Conservation (phyloP, 1,140 invertebrate species). For the Sarcophaga peregrina region DNA sequence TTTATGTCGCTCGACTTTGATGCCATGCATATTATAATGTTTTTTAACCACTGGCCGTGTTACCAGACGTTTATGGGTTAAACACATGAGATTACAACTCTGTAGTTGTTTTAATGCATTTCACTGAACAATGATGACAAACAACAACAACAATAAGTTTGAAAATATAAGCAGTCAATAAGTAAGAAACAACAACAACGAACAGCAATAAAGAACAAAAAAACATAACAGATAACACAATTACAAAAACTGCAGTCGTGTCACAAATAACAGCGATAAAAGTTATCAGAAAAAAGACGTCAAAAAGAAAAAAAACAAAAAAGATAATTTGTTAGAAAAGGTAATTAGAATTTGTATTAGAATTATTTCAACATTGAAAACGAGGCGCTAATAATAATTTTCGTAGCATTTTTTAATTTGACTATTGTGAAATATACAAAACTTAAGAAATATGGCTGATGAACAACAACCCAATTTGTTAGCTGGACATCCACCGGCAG, state of each 20-base stretch:
- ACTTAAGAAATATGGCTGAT: conserved; percentile 62
- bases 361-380: not conserved
- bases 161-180: no score
- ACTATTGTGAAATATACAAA: not conserved
- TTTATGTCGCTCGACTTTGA: no score
- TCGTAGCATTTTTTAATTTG: not conserved
- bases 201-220: not conserved
- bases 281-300: not conserved
- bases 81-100: not conserved
- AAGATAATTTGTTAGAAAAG: conserved; percentile 7
- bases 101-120: not conserved
- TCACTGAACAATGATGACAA: not conserved
- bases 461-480: conserved; percentile 76
- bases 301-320: not conserved
- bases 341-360: not conserved
- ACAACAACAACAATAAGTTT: no score
- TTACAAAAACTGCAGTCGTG: conserved; percentile 41
- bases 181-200: conserved; percentile 29
- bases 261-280: conserved; percentile 32
- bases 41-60: not conserved
- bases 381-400: not conserved
- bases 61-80: not conserved
- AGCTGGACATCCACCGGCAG: conserved; percentile 86
- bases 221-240: conserved; percentile 1
- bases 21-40: no score